Evolutionary conservation across 2,888 invertebrate genomes (phyloP).

Genomic region (Ethmia dodecea): DNA sequence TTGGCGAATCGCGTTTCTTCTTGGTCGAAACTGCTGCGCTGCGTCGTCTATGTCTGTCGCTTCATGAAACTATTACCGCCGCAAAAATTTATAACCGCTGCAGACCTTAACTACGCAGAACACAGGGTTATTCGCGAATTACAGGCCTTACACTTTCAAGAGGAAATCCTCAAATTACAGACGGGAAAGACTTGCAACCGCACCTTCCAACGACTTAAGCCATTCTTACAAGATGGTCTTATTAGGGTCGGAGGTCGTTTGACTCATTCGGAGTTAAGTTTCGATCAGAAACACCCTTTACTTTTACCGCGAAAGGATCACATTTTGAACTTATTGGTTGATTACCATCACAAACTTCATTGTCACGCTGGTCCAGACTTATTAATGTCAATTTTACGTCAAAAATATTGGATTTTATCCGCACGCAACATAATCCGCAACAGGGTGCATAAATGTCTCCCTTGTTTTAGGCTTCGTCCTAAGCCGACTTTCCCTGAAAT

Average conservation of each 20-base stretch:
- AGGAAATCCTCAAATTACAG: neutral
- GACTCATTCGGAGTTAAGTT: conserved; percentile 3
- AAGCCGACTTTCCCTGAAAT: conserved; percentile 7
- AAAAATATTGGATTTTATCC: conserved; percentile 10
- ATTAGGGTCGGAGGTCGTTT: conserved; percentile 4
- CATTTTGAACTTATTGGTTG: conserved; percentile 3
- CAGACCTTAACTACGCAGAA: too few relatives aligned
- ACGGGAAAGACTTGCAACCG: neutral
- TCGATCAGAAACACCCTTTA: neutral
- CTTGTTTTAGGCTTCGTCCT: conserved; percentile 5
- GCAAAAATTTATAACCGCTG: too few relatives aligned
- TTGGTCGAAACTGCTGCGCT: too few relatives aligned
- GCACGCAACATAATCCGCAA: neutral
- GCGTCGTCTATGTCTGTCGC: too few relatives aligned
- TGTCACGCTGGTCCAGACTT: conserved; percentile 10
- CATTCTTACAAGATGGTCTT: neutral
- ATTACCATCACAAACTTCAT: conserved; percentile 4
- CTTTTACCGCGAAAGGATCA: neutral
- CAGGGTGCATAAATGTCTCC: neutral
- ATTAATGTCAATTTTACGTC: conserved; percentile 6
- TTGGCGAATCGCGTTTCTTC: too few relatives aligned
- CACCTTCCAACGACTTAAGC: neutral
- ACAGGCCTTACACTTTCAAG: neutral
- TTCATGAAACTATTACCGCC: too few relatives aligned
- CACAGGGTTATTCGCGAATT: neutral